phyloP scores from a whole-genome alignment of 2,888 invertebrate genomes.

The Sturmia bella region DNA sequence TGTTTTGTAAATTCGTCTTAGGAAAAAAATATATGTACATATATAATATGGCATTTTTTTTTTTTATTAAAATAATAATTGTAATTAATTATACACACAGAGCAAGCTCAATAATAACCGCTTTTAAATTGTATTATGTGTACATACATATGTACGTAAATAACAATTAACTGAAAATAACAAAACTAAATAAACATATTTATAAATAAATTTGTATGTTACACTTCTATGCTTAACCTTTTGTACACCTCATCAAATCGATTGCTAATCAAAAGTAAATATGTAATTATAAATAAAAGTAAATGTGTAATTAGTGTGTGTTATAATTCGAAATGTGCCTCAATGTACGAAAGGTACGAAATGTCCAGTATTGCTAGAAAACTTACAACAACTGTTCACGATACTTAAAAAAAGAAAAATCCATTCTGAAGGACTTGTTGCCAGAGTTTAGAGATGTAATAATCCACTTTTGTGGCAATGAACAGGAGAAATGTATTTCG shows the following conservation, averaged over 20 bases:
- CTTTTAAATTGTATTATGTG: constrained; percentile 26
- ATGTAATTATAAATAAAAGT: constrained; percentile 20
- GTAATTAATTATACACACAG: neutral
- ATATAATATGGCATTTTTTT: too few relatives aligned
- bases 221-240: constrained; percentile 43
- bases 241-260: constrained; percentile 41
- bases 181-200: constrained; percentile 21
- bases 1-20: too few relatives aligned
- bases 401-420: too few relatives aligned
- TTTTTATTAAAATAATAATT: constrained; percentile 12
- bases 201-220: constrained; percentile 17
- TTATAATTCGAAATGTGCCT: too few relatives aligned
- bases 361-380: too few relatives aligned
- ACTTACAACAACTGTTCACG: too few relatives aligned
- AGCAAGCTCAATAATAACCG: constrained; percentile 44
- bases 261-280: constrained; percentile 46
- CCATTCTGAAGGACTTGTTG: too few relatives aligned
- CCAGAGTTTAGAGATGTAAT: too few relatives aligned
- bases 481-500: too few relatives aligned
- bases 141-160: constrained; percentile 10
- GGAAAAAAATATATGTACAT: too few relatives aligned
- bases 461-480: too few relatives aligned
- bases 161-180: constrained; percentile 16
- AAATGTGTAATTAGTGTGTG: neutral
- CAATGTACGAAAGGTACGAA: too few relatives aligned